Conservation (phyloP, 1,140 invertebrate genomes). For the Penaeus chinensis region DNA sequence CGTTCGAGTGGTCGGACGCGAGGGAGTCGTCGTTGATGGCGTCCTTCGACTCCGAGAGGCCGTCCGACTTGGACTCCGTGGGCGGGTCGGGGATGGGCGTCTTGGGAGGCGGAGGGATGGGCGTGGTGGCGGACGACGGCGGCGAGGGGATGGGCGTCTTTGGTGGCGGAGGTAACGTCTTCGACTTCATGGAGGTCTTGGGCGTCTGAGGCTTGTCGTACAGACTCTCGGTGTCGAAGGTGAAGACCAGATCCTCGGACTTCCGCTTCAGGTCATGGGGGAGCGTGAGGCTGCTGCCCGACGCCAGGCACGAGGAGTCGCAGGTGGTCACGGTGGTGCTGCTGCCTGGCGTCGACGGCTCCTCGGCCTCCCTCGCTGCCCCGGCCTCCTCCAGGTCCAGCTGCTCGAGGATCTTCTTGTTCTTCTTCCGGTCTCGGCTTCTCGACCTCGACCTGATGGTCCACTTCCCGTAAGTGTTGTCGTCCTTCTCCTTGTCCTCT, state of each 20-base stretch:
- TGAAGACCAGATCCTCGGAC: conserved; percentile 46
- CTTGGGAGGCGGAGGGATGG: conserved; percentile 50
- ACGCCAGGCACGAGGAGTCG: conserved; percentile 11
- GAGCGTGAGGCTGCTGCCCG: conserved; percentile 39
- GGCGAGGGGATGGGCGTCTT: conserved; percentile 62
- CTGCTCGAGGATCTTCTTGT: conserved; percentile 53
- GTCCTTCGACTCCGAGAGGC: conserved; percentile 2
- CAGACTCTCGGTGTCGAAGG: conserved; percentile 58
- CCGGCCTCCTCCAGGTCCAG: conserved; percentile 43
- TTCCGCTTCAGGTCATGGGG: conserved; percentile 29
- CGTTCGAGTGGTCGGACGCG: conserved; percentile 11
- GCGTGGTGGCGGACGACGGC: conserved; percentile 45
- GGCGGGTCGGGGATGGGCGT: conserved; percentile 52
- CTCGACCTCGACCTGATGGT: conserved; percentile 50
- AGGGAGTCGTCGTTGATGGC: not conserved
- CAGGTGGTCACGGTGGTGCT: not conserved
- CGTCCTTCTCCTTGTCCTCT: conserved; percentile 50
- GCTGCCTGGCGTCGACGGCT: not conserved
- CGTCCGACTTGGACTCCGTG: conserved; percentile 31
- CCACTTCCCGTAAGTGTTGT: conserved; percentile 42
- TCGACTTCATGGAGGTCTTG: conserved; percentile 38
- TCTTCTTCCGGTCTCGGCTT: conserved; percentile 56
- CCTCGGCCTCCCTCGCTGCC: conserved; percentile 21
- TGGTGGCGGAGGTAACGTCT: conserved; percentile 60
- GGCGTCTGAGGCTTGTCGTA: conserved; percentile 48